Conservation (phyloP, 2,113 vertebrate species). For the Mastomys natalensis region DNA sequence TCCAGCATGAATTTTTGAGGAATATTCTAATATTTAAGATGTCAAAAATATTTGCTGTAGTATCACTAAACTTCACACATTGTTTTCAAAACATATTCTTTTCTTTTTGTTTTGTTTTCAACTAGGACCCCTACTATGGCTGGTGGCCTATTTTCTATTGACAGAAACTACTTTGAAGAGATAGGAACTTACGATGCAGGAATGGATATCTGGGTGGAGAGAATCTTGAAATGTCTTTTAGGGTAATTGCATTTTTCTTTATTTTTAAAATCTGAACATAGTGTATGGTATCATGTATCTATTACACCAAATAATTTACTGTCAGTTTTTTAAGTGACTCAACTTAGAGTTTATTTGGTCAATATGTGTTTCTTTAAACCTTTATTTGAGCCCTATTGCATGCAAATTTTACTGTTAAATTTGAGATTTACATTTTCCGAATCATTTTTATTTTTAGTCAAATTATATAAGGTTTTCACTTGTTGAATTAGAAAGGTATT, state of each 20-base stretch:
- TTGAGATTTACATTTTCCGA: neutral
- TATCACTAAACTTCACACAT: constrained; percentile 82
- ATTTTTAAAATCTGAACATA: constrained; percentile 76
- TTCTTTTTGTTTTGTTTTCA: constrained; percentile 85
- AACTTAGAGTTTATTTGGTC: constrained; percentile 38
- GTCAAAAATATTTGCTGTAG: constrained; percentile 79
- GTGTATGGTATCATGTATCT: constrained; percentile 68
- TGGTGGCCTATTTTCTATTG: constrained; percentile 98
- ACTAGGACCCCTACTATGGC: constrained; percentile 99
- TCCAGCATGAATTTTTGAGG: constrained; percentile 65
- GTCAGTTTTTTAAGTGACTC: constrained; percentile 59
- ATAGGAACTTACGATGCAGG: constrained; percentile 99
- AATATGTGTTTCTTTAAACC: neutral
- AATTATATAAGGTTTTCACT: neutral
- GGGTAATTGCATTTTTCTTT: constrained; percentile 92
- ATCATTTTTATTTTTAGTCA: neutral
- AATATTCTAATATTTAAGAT: constrained; percentile 59
- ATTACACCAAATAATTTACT: constrained; percentile 47
- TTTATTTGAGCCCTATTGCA: neutral
- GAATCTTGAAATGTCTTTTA: constrained; percentile 99
- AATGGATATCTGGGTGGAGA: constrained; percentile 99
- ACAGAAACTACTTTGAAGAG: constrained; percentile 99
- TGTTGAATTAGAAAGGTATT: constrained; percentile 43
- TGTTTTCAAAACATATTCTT: constrained; percentile 87
- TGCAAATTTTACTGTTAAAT: constrained; percentile 59